Base-by-base conservation (phyloP, 1,140 invertebrate species). In the Drosophila azteca region DNA sequence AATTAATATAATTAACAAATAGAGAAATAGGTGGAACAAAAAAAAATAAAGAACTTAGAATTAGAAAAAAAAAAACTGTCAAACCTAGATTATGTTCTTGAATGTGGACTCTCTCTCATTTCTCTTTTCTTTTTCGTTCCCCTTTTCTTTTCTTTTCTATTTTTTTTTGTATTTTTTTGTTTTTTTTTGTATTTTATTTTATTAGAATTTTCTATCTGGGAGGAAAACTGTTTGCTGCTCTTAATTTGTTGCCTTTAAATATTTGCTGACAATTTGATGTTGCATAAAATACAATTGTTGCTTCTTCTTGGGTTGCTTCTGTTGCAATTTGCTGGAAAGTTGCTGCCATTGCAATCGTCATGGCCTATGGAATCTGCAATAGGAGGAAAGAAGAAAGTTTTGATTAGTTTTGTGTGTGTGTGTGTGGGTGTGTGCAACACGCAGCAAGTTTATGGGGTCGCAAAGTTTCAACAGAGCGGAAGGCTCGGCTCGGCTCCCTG, bases 331-430 rank as follows among this genome's bases (percentile, higher is more conserved):
- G 82, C 77, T 89, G 82, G 89, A 88, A 89, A 89, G 66, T 90
- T 90, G 80, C 79, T 90, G 92, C 93, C 94, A 93, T 94, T 94
- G 94, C 93, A 94, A 95, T 94, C 94, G 94, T 95, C 94, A 95
- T 95, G 94, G 94, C 94, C 94, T 95, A 93, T 95, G 94, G 93
- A 95, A 95, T 93, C 94, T 95, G 93, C 54, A 68, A 57, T 51
- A 49, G 53, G 49, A 58, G 48, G 52, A 48, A 20, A 20, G 17
- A 20, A 20, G 15, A 65, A 81, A 85, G 78, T 87, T 85, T 43
- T 64, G 78, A 85, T 87, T 87, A 85, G 82, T 77, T 84, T 83
- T 83, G 29, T 31, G 29, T 29, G 29, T 31, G 29, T 31, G 29
- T 29, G 29, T 31, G 29, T 44, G 29, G 61, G 55, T 52, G 61